Base-by-base conservation (phyloP, 2,113 vertebrate genomes). In the Nyctereutes procyonoides region DNA sequence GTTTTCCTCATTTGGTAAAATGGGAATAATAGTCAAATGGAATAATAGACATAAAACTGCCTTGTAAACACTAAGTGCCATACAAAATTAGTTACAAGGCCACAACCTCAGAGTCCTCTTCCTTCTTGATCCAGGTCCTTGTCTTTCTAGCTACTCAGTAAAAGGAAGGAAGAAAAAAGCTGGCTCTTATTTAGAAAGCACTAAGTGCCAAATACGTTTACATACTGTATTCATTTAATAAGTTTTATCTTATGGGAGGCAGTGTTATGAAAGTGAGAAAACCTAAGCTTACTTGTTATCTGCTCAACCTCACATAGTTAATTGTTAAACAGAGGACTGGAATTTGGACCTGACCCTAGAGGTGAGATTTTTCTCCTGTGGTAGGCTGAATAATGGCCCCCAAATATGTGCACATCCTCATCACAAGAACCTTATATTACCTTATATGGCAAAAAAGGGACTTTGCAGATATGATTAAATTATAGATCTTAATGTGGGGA, bases 1-100 rank as follows among this genome's bases (percentile, higher is more conserved):
- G 79, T 74, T 91, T 97, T 90, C n/a, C 86, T 90, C 63, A 32
- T 82, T 95, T 67, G 30, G 55, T 73, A 71, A 92, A 92, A 84
- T n/a, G 55, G 38, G n/a, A 90, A 9, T 82, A 43, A 51, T 51
- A 56, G 73, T 58, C 56, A 96, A 56, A 96, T 73, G 24, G 85
- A 35, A 58, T 63, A 51, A 35, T 67, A 76, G 55, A 71, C 24
- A 5, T 48, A 2, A 86, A 80, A 76, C 22, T 92, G 58, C n/a
- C 62, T 82, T 56, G 65, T 35, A 82, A 83, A 80, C 6, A 56
- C 26, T 17, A 60, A 53, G 8, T 43, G 12, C 28, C 6, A 6
- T 8, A 20, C 17, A 74, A 88, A 84, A 20, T 62, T n/a, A 28
- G 30, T 69, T 38, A 51, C 6, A 56, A 55, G n/a, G 30, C 58